Evolutionary conservation across 2,888 invertebrate genomes (phyloP).

Genomic region (Hydriomena furcata): DNA sequence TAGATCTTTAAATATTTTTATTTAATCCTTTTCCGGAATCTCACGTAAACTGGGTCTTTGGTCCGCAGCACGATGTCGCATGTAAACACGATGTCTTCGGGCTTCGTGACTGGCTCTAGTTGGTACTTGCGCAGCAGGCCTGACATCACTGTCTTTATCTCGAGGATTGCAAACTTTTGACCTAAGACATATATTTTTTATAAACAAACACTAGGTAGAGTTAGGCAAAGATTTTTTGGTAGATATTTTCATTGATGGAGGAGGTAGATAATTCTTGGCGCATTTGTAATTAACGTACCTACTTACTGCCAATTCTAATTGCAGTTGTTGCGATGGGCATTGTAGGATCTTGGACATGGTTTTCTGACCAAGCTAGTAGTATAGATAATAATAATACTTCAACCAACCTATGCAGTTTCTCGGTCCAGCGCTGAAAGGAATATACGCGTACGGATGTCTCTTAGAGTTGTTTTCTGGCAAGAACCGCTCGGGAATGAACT

Average conservation of each 20-base stretch:
- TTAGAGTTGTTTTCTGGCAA: conserved; percentile 77
- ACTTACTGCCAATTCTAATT: too few species aligned
- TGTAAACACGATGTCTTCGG: conserved; percentile 33
- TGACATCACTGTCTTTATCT: conserved; percentile 76
- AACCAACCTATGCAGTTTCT: conserved; percentile 86
- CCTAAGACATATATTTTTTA: conserved; percentile 49
- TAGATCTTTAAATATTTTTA: background rate
- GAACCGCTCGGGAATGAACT: conserved; percentile 88
- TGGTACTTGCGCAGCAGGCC: conserved; percentile 68
- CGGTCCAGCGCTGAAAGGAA: conserved; percentile 88
- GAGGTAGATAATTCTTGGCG: too few species aligned
- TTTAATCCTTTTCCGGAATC: conserved; percentile 34
- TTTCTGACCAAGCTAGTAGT: too few species aligned
- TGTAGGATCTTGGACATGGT: too few species aligned
- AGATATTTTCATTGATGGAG: too few species aligned
- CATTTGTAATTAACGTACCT: too few species aligned
- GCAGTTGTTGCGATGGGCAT: too few species aligned
- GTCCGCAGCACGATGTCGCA: conserved; percentile 51
- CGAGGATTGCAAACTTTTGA: conserved; percentile 74
- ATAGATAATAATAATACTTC: too few species aligned
- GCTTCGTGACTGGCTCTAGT: conserved; percentile 62
- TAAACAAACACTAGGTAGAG: too few species aligned
- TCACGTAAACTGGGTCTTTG: conserved; percentile 53
- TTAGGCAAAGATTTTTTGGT: too few species aligned
- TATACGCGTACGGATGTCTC: conserved; percentile 85